Conservation (phyloP, 2,797 vertebrate species). For the Cyprinodon diabolis region DNA sequence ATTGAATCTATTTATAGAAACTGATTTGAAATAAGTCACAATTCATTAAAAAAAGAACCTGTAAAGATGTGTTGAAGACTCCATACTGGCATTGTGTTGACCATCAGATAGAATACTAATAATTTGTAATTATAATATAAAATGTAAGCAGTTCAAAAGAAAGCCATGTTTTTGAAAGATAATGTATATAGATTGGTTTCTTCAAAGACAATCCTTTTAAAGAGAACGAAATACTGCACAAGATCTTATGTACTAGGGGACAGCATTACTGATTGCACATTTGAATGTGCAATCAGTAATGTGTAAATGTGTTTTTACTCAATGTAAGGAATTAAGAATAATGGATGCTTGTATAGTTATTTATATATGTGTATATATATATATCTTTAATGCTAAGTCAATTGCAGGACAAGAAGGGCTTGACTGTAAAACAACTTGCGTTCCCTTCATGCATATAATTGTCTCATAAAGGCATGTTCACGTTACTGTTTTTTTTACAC, state of each 20-base stretch:
- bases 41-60: not conserved
- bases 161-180: not conserved
- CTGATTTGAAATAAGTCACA: too few relatives aligned
- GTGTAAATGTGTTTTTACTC: not conserved
- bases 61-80: not conserved
- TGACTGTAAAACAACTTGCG: slow-evolving; percentile 18
- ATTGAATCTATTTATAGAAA: too few relatives aligned
- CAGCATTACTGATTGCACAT: not conserved
- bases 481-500: not conserved
- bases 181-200: not conserved
- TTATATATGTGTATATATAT: too few relatives aligned
- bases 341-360: slow-evolving; percentile 21
- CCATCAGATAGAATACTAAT: not conserved
- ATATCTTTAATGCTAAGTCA: slow-evolving; percentile 15
- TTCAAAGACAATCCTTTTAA: too few relatives aligned
- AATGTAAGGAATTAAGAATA: not conserved
- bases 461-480: slow-evolving; percentile 26
- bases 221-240: too few relatives aligned
- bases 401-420: slow-evolving; percentile 2
- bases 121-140: not conserved
- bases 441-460: slow-evolving; percentile 49
- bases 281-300: not conserved
- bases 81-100: not conserved
- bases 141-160: not conserved
- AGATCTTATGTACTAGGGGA: not conserved